These are phyloP conservation scores for Cantharis rustica DNA, from an alignment of 2,888 invertebrate species.

Conservation along the genomic window DNA sequence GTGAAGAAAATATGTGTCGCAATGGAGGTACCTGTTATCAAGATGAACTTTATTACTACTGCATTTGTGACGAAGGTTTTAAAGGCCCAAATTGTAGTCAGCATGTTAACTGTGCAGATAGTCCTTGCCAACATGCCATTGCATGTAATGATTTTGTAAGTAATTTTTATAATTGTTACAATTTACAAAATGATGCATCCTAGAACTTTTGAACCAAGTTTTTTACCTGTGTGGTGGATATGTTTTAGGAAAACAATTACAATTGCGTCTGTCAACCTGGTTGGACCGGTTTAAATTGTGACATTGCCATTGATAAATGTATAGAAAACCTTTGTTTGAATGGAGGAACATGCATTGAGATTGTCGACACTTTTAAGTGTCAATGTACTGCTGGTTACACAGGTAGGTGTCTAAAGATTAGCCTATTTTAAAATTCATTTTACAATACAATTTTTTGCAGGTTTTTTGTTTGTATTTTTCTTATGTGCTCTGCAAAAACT, in stretches of 20 bases:
- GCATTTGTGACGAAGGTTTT: slow-evolving; percentile 56
- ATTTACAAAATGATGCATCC: background rate
- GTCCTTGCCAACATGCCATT: slow-evolving; percentile 66
- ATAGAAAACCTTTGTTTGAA: slow-evolving; percentile 66
- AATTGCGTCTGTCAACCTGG: slow-evolving; percentile 74
- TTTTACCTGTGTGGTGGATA: slow-evolving; percentile 12
- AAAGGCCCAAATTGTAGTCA: slow-evolving; percentile 48
- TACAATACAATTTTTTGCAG: slow-evolving; percentile 1
- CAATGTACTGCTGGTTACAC: slow-evolving; percentile 64
- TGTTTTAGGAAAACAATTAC: slow-evolving; percentile 60
- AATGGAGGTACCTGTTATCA: slow-evolving; percentile 60
- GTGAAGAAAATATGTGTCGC: slow-evolving; percentile 56
- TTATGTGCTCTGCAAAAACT: slow-evolving; percentile 15
- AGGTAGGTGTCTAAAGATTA: slow-evolving; percentile 49
- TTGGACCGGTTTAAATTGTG: slow-evolving; percentile 68
- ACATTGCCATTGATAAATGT: slow-evolving; percentile 62
- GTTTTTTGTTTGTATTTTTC: slow-evolving; percentile 7
- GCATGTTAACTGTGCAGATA: slow-evolving; percentile 58
- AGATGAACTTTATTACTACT: slow-evolving; percentile 43
- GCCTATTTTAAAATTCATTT: background rate
- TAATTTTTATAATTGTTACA: slow-evolving; percentile 39
- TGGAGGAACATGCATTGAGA: slow-evolving; percentile 65
- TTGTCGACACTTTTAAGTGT: slow-evolving; percentile 61
- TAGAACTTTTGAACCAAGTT: background rate
- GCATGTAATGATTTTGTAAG: slow-evolving; percentile 70